A percentile compares a stretch with the other conserved stretches of the same genome.
Conservation (phyloP, 2,113 vertebrate species). For the Neotoma lepida region DNA sequence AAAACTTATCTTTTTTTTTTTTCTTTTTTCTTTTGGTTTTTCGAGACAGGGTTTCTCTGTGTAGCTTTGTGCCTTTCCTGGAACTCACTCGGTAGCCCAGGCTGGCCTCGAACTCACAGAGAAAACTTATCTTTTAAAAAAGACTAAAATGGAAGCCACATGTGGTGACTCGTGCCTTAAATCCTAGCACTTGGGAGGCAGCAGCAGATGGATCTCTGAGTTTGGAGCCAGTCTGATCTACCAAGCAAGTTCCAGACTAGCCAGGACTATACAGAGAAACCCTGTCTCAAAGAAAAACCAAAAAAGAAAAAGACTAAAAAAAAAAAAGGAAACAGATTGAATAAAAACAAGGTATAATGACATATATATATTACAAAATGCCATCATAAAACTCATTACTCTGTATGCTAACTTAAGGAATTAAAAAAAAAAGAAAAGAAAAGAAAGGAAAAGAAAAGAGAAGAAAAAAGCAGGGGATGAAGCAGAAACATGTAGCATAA, state of each 20-base stretch:
- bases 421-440: neutral
- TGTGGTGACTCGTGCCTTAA: neutral
- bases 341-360: neutral
- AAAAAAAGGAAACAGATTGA: neutral
- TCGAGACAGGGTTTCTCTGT: too few relatives aligned
- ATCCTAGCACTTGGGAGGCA: neutral
- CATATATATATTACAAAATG: neutral
- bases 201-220: neutral
- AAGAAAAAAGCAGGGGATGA: neutral
- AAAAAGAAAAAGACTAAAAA: neutral
- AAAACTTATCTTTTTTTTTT: constrained; percentile 48
- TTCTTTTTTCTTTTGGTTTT: too few relatives aligned
- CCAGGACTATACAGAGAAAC: neutral
- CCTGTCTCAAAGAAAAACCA: neutral
- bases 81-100: too few relatives aligned
- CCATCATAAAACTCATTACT: neutral
- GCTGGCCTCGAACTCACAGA: too few relatives aligned
- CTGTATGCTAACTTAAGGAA: neutral
- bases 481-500: constrained; percentile 63
- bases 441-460: too few relatives aligned
- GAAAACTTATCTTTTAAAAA: constrained; percentile 47
- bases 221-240: neutral
- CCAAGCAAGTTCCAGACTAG: neutral
- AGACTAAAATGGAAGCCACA: neutral
- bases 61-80: too few relatives aligned